These are phyloP conservation scores for Oceanodroma leucorhoa DNA, from an alignment of 2,797 vertebrate genomes.

Conservation along the genomic window DNA sequence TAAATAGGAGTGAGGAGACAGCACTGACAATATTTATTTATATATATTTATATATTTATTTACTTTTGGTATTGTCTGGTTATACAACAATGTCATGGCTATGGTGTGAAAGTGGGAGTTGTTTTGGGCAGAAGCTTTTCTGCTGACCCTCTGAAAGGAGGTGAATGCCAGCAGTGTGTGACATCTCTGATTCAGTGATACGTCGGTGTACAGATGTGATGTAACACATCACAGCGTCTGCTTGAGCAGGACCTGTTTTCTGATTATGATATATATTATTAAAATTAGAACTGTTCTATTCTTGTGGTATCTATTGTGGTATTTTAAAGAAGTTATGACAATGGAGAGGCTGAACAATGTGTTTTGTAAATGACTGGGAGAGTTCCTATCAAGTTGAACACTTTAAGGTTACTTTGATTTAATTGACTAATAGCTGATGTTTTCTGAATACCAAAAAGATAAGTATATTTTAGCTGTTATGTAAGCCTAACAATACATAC, in stretches of 20 bases:
- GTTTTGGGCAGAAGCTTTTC: background rate
- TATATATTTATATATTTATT: background rate
- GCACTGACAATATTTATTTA: background rate
- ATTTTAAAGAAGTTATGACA: background rate
- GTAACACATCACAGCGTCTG: rapidly evolving
- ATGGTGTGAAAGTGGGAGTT: background rate
- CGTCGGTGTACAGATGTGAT: rapidly evolving
- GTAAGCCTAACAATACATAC: background rate
- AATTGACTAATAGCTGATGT: background rate
- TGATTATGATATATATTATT: background rate
- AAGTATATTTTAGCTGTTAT: background rate
- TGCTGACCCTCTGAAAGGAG: background rate
- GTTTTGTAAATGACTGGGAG: background rate
- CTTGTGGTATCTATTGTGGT: background rate
- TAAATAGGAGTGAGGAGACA: conserved; percentile 32
- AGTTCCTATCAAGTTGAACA: background rate
- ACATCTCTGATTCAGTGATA: background rate
- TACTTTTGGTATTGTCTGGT: conserved; percentile 5
- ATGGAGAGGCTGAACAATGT: background rate
- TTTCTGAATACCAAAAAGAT: background rate
- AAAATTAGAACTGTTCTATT: background rate
- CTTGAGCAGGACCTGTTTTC: background rate
- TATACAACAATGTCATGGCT: background rate
- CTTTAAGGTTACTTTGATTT: background rate
- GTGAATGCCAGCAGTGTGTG: background rate